These are phyloP conservation scores for Parapsyche elsis DNA, from an alignment of 1,140 invertebrate genomes.

Conservation along the genomic window DNA sequence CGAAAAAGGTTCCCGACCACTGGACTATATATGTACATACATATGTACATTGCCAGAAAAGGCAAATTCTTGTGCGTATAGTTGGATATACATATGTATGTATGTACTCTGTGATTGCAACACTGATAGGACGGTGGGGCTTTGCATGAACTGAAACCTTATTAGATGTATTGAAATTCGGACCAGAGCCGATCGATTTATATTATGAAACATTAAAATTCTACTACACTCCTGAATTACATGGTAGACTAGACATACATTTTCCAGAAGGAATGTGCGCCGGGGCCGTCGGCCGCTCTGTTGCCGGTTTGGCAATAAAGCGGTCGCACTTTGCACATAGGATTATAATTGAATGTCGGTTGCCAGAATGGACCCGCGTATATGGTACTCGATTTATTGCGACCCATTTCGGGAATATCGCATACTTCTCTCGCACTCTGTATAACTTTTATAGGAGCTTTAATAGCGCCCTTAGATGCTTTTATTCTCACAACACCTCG, in stretches of 20 bases:
- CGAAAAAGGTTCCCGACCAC: too few species aligned
- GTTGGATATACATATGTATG: too few species aligned
- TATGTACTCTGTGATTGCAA: too few species aligned
- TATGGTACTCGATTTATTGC: conserved; percentile 43
- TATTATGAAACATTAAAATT: too few species aligned
- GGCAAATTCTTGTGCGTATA: too few species aligned
- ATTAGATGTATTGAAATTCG: too few species aligned
- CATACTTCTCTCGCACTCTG: neutral
- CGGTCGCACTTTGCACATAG: neutral
- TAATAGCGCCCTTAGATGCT: neutral
- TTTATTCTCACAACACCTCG: neutral
- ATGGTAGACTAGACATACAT: neutral
- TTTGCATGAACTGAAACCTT: too few species aligned
- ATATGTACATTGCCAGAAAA: too few species aligned
- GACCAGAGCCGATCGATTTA: too few species aligned
- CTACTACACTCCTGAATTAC: too few species aligned
- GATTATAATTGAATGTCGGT: conserved; percentile 49
- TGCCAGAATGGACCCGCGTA: conserved; percentile 14
- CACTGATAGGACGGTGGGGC: too few species aligned
- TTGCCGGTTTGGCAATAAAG: conserved; percentile 24
- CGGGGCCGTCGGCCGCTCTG: neutral
- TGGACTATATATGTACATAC: too few species aligned
- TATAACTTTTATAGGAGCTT: neutral
- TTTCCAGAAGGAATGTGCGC: neutral
- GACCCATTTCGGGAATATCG: conserved; percentile 40